phyloP scores from a whole-genome alignment of 92 coral and sea anemone species.

The Micromussa lordhowensis region DNA sequence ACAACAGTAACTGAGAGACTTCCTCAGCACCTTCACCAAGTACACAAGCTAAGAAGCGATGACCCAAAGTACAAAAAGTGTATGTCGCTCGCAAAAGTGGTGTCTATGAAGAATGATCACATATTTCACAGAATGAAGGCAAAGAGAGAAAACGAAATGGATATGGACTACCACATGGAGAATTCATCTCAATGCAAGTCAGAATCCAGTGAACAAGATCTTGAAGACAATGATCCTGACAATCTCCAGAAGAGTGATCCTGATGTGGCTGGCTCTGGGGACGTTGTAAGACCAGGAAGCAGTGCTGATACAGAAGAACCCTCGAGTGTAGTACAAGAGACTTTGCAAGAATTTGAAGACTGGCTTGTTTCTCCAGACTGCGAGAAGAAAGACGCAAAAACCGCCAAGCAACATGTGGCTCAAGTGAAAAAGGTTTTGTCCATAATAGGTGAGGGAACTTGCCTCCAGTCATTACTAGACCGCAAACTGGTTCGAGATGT shows the following conservation, averaged over 20 bases:
- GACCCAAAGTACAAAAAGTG: slow-evolving; percentile 26
- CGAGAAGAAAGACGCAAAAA: slow-evolving; percentile 68
- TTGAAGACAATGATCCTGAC: background rate
- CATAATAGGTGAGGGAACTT: slow-evolving; percentile 32
- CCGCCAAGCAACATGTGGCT: slow-evolving; percentile 60
- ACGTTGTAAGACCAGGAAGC: background rate
- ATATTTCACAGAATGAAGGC: background rate
- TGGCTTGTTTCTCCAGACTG: slow-evolving; percentile 79
- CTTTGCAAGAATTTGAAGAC: slow-evolving; percentile 8
- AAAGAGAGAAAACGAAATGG: background rate
- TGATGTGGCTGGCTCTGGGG: background rate
- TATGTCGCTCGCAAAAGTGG: slow-evolving; percentile 11
- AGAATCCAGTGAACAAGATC: background rate
- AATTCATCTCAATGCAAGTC: background rate
- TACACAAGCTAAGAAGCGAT: slow-evolving; percentile 16
- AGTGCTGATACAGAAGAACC: background rate
- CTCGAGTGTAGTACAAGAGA: background rate
- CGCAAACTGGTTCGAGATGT: slow-evolving; percentile 40
- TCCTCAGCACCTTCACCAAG: slow-evolving; percentile 39
- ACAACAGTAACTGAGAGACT: slow-evolving; percentile 31
- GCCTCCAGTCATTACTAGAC: slow-evolving; percentile 55
- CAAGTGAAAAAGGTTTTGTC: slow-evolving; percentile 49
- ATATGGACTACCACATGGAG: background rate
- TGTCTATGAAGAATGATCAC: slow-evolving; percentile 1
- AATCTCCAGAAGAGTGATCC: background rate